Evolutionary conservation across 2,797 vertebrate species (phyloP).

Genomic region (Semaprochilodus insignis): DNA sequence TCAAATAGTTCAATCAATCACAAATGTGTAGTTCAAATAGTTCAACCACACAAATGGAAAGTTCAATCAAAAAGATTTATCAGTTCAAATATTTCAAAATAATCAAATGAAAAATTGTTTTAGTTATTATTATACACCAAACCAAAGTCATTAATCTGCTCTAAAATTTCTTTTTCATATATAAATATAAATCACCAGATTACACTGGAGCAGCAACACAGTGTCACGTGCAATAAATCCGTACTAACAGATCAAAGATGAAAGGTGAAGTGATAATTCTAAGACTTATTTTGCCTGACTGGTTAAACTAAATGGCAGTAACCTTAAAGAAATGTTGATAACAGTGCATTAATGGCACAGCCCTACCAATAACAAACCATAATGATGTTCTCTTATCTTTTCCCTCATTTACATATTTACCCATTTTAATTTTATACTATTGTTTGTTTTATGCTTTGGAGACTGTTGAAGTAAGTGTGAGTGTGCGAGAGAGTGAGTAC

Average conservation of each 20-base stretch:
- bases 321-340: conserved; percentile 25
- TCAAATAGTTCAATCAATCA: neutral
- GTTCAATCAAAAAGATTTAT: neutral
- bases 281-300: neutral
- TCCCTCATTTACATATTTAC: neutral
- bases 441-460: neutral
- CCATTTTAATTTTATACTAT: neutral
- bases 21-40: too few relatives aligned
- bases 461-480: neutral
- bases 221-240: conserved; percentile 8
- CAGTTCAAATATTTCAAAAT: too few relatives aligned
- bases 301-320: neutral
- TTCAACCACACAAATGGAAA: neutral
- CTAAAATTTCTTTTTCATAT: neutral
- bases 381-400: neutral
- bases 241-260: conserved; percentile 10
- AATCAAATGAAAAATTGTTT: too few relatives aligned
- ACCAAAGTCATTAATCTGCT: neutral
- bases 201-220: conserved; percentile 21
- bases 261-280: neutral
- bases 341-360: neutral
- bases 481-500: neutral
- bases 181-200: neutral
- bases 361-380: neutral
- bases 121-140: neutral